Conservation (phyloP, 2,113 vertebrate genomes). For the Hystrix cristata region DNA sequence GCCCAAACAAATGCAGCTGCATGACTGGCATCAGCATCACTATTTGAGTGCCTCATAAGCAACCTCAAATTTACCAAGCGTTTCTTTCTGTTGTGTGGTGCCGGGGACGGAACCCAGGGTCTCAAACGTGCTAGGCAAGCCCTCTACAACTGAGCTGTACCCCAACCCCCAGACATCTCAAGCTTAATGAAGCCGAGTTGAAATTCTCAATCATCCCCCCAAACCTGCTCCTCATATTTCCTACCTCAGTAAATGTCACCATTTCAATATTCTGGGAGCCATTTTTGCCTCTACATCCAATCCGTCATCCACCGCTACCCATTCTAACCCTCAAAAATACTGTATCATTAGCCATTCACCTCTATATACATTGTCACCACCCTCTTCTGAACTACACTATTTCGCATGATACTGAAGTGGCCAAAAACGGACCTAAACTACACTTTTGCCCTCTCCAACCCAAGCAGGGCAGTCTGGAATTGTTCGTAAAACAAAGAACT, state of each 20-base stretch:
- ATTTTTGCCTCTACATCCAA: constrained; percentile 10
- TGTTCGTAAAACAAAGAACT: neutral
- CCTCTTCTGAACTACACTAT: constrained; percentile 31
- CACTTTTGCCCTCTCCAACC: neutral
- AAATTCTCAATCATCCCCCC: neutral
- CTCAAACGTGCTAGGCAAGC: neutral
- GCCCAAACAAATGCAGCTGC: neutral
- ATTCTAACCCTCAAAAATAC: neutral
- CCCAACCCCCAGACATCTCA: neutral
- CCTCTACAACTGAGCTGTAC: neutral
- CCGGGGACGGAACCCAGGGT: neutral
- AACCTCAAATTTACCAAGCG: constrained; percentile 22
- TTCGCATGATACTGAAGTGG: neutral
- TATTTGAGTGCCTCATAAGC: neutral
- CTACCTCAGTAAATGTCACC: constrained; percentile 14
- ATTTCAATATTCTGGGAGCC: neutral
- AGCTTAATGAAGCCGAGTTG: neutral
- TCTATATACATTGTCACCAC: neutral
- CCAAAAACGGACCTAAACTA: neutral
- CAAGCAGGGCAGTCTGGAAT: neutral
- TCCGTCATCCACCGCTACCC: neutral
- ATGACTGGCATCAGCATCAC: neutral
- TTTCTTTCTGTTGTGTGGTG: neutral
- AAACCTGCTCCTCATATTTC: neutral
- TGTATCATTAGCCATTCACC: neutral